phyloP scores from a whole-genome alignment of 2,888 invertebrate species.

The Platycheirus albimanus region DNA sequence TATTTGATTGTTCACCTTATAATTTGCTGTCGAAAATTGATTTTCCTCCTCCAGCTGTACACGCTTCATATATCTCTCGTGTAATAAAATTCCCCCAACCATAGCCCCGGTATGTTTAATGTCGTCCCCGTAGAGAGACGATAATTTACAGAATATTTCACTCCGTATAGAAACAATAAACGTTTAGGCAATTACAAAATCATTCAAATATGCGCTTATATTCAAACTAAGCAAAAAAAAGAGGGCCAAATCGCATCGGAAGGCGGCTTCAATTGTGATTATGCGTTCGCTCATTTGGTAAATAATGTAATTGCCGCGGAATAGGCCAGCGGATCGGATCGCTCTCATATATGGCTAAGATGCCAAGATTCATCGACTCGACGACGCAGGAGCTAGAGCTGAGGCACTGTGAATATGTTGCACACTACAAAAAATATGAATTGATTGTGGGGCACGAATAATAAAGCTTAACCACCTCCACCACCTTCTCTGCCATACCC shows the following conservation, averaged over 20 bases:
- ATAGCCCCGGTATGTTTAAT: conserved; percentile 26
- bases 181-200: conserved; percentile 52
- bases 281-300: conserved; percentile 72
- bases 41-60: conserved; percentile 57
- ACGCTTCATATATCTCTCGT: conserved; percentile 35
- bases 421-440: conserved; percentile 56
- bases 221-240: background rate
- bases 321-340: conserved; percentile 31
- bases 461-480: conserved; percentile 40
- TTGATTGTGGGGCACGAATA: conserved; percentile 53
- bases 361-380: background rate
- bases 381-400: conserved; percentile 23
- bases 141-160: conserved; percentile 49
- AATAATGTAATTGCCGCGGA: conserved; percentile 62
- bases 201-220: conserved; percentile 6
- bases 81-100: background rate
- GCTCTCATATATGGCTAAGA: conserved; percentile 11
- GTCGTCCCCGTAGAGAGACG: conserved; percentile 36
- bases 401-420: too few species aligned
- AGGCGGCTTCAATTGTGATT: conserved; percentile 69
- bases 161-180: conserved; percentile 57
- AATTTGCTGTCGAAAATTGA: conserved; percentile 64
- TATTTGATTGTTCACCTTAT: conserved; percentile 60
- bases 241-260: conserved; percentile 54
- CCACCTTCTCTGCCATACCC: background rate